phyloP scores from a whole-genome alignment of 2,113 vertebrate species.

The Solea senegalensis region DNA sequence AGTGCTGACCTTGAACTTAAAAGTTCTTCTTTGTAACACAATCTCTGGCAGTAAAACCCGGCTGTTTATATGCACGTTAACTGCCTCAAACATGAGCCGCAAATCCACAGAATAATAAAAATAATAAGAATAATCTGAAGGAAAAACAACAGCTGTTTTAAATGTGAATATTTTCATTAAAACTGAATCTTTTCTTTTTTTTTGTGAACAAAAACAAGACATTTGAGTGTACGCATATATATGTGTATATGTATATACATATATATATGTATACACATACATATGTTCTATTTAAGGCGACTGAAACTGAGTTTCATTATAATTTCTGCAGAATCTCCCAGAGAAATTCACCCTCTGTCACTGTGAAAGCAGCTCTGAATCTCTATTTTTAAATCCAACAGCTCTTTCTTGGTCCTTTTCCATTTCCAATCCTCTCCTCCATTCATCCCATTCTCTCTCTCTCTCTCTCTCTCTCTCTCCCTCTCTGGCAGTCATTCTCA shows the following conservation, averaged over 20 bases:
- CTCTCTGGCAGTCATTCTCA: constrained; percentile 1
- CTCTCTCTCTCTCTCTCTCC: background rate
- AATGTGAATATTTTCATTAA: too few species aligned
- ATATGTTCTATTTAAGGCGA: constrained; percentile 14
- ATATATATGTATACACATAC: constrained; percentile 1
- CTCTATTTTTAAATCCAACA: constrained; percentile 51
- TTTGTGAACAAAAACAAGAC: too few species aligned
- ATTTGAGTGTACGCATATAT: background rate
- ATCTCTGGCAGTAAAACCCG: too few species aligned
- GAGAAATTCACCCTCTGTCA: constrained; percentile 10
- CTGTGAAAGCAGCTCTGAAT: constrained; percentile 14
- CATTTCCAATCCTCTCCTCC: constrained; percentile 35
- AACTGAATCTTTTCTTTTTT: too few species aligned
- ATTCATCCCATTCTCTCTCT: constrained; percentile 21
- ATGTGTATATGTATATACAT: background rate
- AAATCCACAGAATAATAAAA: too few species aligned
- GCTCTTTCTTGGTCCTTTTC: constrained; percentile 35
- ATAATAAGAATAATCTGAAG: too few species aligned
- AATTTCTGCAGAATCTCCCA: background rate
- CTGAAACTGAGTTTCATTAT: background rate
- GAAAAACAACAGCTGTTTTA: too few species aligned
- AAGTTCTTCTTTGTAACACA: background rate
- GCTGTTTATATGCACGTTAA: too few species aligned
- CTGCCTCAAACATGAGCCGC: too few species aligned
- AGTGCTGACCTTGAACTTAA: background rate